Percentiles rank a stretch among this genome's conserved stretches.
Evolutionary conservation across 2,113 vertebrate species (phyloP).

Genomic region (Phaethon lepturus): DNA sequence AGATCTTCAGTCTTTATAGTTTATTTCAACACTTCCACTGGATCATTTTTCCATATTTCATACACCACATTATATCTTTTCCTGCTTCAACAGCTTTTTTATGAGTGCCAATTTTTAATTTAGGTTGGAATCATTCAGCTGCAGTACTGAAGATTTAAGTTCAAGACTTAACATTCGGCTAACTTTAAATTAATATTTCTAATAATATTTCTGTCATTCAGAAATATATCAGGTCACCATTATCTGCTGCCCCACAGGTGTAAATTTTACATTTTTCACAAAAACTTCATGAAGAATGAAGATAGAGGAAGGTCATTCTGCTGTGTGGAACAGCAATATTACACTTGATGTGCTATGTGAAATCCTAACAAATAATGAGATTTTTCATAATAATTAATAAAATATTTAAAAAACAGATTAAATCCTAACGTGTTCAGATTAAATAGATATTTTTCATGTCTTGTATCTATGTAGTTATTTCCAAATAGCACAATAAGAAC

Average conservation of each 20-base stretch:
- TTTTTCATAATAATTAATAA: not conserved
- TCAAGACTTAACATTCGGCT: conserved; percentile 5
- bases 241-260: not conserved
- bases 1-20: not conserved
- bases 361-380: not conserved
- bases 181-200: conserved; percentile 13
- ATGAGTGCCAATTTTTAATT: not conserved
- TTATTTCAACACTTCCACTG: not conserved
- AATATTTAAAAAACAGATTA: not conserved
- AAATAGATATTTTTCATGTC: not conserved
- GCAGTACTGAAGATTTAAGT: not conserved
- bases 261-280: not conserved
- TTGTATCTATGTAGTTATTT: not conserved
- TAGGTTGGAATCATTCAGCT: not conserved
- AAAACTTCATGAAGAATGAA: not conserved
- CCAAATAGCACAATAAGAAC: not conserved
- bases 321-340: not conserved
- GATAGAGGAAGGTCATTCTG: not conserved
- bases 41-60: not conserved
- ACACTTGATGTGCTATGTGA: not conserved
- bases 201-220: not conserved
- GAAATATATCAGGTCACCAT: not conserved
- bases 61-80: not conserved
- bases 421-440: not conserved
- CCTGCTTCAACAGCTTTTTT: not conserved